phyloP scores from a whole-genome alignment of 2,888 invertebrate species.

The Petrolisthes cinctipes region DNA sequence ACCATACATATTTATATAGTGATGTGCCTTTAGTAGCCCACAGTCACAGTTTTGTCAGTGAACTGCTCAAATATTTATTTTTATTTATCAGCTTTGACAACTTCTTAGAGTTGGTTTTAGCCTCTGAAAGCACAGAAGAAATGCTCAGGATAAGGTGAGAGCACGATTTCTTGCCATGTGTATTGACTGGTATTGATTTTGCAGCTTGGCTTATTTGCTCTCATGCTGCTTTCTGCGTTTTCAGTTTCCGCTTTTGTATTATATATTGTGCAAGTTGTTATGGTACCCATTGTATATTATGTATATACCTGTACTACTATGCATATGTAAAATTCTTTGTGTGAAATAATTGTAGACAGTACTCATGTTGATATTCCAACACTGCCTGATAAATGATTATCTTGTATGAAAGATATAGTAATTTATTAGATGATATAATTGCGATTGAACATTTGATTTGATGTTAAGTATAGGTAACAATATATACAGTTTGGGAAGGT shows the following conservation, averaged over 20 bases:
- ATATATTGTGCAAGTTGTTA: too few relatives aligned
- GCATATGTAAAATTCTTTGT: too few relatives aligned
- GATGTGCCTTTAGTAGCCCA: conserved; percentile 30
- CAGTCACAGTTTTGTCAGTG: conserved; percentile 31
- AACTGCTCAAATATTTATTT: conserved; percentile 44
- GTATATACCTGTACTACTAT: too few relatives aligned
- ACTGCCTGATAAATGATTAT: too few relatives aligned
- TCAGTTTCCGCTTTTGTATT: not conserved
- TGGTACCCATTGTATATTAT: too few relatives aligned
- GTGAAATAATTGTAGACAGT: too few relatives aligned
- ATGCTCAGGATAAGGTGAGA: conserved; percentile 57
- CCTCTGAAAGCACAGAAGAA: conserved; percentile 60
- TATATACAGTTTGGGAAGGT: too few relatives aligned
- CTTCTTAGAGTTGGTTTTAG: conserved; percentile 63
- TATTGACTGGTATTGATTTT: conserved; percentile 2
- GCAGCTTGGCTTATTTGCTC: conserved; percentile 35
- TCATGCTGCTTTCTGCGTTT: conserved; percentile 15
- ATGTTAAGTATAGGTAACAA: too few relatives aligned
- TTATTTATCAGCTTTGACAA: conserved; percentile 61
- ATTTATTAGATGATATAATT: too few relatives aligned
- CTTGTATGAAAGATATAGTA: too few relatives aligned
- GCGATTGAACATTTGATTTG: too few relatives aligned
- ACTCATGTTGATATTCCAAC: too few relatives aligned
- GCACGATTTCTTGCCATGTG: conserved; percentile 26
- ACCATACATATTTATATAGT: conserved; percentile 17